Percentiles rank a stretch among this genome's conserved stretches.
phyloP scores from a whole-genome alignment of 2,797 vertebrate species.

The Ara ararauna region DNA sequence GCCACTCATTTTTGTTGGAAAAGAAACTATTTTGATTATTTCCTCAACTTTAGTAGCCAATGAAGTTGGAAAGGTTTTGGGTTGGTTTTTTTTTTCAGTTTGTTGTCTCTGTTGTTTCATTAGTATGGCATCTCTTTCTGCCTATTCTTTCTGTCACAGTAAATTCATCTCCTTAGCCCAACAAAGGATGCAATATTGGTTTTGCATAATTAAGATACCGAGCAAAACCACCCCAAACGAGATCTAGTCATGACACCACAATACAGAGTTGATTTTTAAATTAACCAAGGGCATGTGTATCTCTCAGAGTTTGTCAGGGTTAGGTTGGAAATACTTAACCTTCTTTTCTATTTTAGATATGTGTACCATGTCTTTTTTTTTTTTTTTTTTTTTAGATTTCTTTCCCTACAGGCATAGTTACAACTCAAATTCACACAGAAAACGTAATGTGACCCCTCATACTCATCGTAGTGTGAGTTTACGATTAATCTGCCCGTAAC shows the following conservation, averaged over 20 bases:
- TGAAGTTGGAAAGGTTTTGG: constrained; percentile 15
- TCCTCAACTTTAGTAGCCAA: constrained; percentile 41
- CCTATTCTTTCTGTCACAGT: constrained; percentile 31
- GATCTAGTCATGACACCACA: not conserved
- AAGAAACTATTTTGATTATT: constrained; percentile 34
- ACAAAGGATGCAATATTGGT: not conserved
- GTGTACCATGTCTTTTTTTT: not conserved
- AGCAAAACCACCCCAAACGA: not conserved
- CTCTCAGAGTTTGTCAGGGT: constrained; percentile 10
- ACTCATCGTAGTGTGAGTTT: not conserved
- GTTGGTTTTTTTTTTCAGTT: not conserved
- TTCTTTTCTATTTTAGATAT: constrained; percentile 1
- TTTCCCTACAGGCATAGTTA: not conserved
- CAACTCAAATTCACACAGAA: not conserved
- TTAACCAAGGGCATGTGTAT: not conserved
- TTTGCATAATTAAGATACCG: not conserved
- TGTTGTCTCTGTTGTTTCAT: constrained; percentile 47
- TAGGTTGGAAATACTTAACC: not conserved
- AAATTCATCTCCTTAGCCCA: constrained; percentile 40
- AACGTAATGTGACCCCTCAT: not conserved
- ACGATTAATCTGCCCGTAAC: not conserved
- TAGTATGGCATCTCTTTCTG: constrained; percentile 46
- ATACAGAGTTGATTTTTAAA: not conserved
- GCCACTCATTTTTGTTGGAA: constrained; percentile 61
- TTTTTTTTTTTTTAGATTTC: not conserved